phyloP scores from a whole-genome alignment of 2,113 vertebrate genomes.

The Pongo pygmaeus region DNA sequence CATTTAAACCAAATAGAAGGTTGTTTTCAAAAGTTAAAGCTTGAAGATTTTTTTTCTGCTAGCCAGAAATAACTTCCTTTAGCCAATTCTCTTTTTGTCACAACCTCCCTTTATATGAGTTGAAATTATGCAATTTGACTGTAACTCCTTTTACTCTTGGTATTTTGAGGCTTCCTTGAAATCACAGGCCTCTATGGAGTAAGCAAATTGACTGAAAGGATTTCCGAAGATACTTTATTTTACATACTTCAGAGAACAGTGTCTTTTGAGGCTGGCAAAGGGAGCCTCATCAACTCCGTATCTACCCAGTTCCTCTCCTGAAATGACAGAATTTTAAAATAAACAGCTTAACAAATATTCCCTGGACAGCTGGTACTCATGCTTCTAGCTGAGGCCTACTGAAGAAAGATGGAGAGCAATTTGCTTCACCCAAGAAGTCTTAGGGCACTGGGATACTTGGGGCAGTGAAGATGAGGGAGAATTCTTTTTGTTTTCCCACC shows the following conservation, averaged over 20 bases:
- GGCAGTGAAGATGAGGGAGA: background rate
- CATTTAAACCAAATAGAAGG: background rate
- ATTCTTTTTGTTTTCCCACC: background rate
- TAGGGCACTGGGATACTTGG: background rate
- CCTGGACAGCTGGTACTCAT: background rate
- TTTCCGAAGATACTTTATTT: background rate
- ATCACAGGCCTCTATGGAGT: background rate
- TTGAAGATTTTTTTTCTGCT: background rate
- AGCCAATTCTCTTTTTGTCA: background rate
- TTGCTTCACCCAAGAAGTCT: background rate
- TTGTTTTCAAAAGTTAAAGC: background rate
- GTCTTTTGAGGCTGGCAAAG: background rate
- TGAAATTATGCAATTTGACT: background rate
- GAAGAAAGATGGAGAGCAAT: background rate
- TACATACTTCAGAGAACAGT: background rate
- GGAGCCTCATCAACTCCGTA: background rate
- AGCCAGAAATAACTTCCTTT: slow-evolving; percentile 21
- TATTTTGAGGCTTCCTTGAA: slow-evolving; percentile 31
- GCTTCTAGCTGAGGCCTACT: background rate
- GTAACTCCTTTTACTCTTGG: background rate
- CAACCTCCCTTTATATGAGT: background rate
- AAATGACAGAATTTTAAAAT: background rate
- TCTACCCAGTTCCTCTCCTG: background rate
- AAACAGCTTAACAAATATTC: background rate
- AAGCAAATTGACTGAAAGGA: background rate